phyloP scores from a whole-genome alignment of 2,888 invertebrate genomes.

The Nomada ruficornis region DNA sequence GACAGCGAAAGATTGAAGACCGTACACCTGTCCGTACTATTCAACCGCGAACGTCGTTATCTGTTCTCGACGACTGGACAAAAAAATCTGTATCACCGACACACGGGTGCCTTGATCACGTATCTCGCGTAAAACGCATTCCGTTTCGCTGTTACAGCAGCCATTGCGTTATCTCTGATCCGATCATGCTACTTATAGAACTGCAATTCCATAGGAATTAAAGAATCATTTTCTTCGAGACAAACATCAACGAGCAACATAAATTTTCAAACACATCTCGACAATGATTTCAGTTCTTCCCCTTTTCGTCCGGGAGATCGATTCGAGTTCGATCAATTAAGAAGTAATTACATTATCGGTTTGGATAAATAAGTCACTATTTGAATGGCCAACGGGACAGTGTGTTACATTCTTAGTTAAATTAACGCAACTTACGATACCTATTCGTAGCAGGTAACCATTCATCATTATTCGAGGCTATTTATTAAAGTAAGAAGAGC shows the following conservation, averaged over 20 bases:
- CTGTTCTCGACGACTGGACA: conserved; percentile 3
- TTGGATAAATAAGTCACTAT: background rate
- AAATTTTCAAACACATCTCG: background rate
- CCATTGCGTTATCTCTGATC: conserved; percentile 27
- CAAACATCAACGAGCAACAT: background rate
- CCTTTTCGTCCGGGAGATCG: background rate
- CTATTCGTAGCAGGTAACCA: conserved; percentile 9
- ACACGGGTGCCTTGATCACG: conserved; percentile 27
- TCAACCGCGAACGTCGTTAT: conserved; percentile 25
- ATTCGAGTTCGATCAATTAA: background rate
- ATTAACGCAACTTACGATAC: conserved; percentile 2
- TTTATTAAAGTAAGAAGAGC: conserved; percentile 37
- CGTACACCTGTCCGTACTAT: conserved; percentile 52
- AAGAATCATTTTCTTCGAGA: background rate
- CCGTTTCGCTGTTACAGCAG: conserved; percentile 37
- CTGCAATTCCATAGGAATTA: conserved; percentile 7
- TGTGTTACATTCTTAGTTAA: conserved; percentile 6
- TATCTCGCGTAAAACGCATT: conserved; percentile 42
- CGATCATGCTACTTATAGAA: conserved; percentile 22
- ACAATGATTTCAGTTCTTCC: background rate
- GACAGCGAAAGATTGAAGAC: conserved; percentile 42
- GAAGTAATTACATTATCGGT: conserved; percentile 8
- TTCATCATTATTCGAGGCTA: conserved; percentile 17
- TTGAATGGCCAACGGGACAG: background rate
- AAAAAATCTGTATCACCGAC: conserved; percentile 23